phyloP scores from a whole-genome alignment of 2,113 vertebrate genomes.

The Ginglymostoma cirratum region DNA sequence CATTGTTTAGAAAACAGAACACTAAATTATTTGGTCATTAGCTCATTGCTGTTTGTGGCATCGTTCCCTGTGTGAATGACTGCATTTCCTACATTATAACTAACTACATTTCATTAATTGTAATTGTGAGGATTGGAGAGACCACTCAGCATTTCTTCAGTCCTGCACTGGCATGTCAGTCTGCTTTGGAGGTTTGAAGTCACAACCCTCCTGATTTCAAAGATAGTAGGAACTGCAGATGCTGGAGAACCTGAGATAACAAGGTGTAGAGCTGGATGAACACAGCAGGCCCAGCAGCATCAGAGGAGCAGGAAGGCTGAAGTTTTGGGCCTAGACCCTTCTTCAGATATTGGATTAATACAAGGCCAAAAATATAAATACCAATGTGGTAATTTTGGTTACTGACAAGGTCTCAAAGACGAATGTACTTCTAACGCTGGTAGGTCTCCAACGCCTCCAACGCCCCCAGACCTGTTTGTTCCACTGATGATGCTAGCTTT shows the following conservation, averaged over 20 bases:
- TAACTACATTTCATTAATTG: not conserved
- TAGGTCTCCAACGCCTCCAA: not conserved
- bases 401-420: not conserved
- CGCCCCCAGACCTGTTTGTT: not conserved
- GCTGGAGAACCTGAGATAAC: too few relatives aligned
- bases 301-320: too few relatives aligned
- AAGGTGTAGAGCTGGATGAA: too few relatives aligned
- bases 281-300: too few relatives aligned
- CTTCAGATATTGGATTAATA: not conserved
- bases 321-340: too few relatives aligned
- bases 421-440: not conserved
- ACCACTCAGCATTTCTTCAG: not conserved
- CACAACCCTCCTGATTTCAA: not conserved
- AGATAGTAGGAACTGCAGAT: too few relatives aligned
- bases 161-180: not conserved
- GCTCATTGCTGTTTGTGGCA: not conserved
- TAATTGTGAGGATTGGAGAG: too few relatives aligned
- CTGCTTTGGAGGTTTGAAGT: not conserved
- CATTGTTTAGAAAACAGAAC: not conserved
- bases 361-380: not conserved
- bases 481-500: not conserved
- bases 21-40: not conserved
- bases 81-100: not conserved
- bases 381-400: not conserved
- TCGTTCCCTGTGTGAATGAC: not conserved